Base-by-base conservation (phyloP, 2,113 vertebrate genomes). In the Gnathonemus echidnorhynchus region DNA sequence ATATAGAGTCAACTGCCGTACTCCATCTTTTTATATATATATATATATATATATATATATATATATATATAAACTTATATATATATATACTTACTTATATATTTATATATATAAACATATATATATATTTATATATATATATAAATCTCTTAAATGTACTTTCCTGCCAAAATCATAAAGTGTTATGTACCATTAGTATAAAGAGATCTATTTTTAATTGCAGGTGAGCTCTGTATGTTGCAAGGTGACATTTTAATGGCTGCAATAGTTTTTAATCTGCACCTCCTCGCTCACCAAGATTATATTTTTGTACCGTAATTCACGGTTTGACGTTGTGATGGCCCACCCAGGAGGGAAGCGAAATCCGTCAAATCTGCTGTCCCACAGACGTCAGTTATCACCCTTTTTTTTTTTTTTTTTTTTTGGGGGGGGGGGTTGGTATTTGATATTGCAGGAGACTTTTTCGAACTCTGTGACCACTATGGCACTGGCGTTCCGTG, bases 151-250 rank as follows among this genome's bases (percentile, higher is more conserved):
- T 94, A 90, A 91, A 89, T 53, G 91, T 87, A 90, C 92, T 92
- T 92, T 91, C 91, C 92, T 93, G 94, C 94, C 95, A 95, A 95
- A 95, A 92, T 91, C 91, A 90, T 92, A 86, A 92, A 91, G 89
- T 89, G 89, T 94, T 91, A 89, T 91, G 0, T 31, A 91, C 93
- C 87, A 94, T 89, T 91, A 92, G 93, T 85, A 42, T 88, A 93
- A 89, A 91, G 24, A 87, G 85, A 90, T 92, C 88, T 90, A 93
- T 94, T 94, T 94, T 95, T 95, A 93, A 93, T 89, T 95, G 90
- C 92, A 74, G 93, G 93, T 49, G 62, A 77, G 53, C 89, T 92
- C 88, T 92, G 89, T 46, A 88, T 88, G 91, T 35, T 87, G 45
- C 80, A 42, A 89, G 88, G 70, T 87, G 66, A 89, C 92, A 93